Evolutionary conservation across 1,140 invertebrate species (phyloP).

Genomic region (Antheraea mylitta): DNA sequence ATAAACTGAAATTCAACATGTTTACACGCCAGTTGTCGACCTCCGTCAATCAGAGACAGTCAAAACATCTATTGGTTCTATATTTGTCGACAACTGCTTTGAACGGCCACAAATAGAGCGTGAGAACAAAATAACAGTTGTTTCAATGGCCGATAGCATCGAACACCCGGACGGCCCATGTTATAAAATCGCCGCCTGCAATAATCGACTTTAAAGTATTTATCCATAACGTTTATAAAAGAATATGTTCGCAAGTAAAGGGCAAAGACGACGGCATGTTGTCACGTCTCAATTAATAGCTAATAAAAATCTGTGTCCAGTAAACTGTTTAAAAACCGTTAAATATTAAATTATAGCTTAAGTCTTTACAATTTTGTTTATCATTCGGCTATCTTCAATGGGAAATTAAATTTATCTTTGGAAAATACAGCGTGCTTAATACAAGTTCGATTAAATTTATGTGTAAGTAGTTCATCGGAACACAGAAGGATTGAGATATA

Average conservation of each 20-base stretch:
- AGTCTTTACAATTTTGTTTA: too few relatives aligned
- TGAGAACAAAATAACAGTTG: conserved; percentile 52
- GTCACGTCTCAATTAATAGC: conserved; percentile 53
- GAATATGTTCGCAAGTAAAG: neutral
- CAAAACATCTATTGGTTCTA: conserved; percentile 33
- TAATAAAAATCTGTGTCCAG: conserved; percentile 12
- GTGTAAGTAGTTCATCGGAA: too few relatives aligned
- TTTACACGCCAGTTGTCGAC: conserved; percentile 1
- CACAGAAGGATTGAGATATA: too few relatives aligned
- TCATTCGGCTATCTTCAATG: too few relatives aligned
- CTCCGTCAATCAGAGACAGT: conserved; percentile 22
- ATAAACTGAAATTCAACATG: neutral
- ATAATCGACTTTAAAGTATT: neutral
- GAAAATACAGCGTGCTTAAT: too few relatives aligned
- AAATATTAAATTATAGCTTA: neutral
- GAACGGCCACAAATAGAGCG: conserved; percentile 47
- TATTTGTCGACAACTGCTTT: conserved; percentile 38
- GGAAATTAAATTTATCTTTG: too few relatives aligned
- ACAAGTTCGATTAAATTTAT: too few relatives aligned
- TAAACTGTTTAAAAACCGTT: neutral
- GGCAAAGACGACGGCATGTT: conserved; percentile 10
- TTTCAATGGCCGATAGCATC: conserved; percentile 43
- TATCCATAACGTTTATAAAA: neutral
- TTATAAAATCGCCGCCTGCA: neutral
- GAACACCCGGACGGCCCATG: conserved; percentile 14